phyloP scores from a whole-genome alignment of 2,888 invertebrate species.

The Drosophila fungiperda region DNA sequence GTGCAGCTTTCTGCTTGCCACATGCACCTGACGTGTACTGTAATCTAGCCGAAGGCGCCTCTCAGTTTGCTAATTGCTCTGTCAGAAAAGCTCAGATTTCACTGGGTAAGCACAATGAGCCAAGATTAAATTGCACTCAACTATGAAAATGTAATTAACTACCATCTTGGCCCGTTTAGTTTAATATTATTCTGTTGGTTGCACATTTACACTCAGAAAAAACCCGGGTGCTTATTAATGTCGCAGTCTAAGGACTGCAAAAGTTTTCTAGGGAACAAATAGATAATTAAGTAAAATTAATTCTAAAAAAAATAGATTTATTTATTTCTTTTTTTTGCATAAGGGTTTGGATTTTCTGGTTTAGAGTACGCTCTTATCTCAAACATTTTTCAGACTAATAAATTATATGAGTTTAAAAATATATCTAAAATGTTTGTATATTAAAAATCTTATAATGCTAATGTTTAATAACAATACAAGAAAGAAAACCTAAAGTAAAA shows the following conservation, averaged over 20 bases:
- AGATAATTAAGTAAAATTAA: background rate
- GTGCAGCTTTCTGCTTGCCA: background rate
- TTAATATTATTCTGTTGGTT: slow-evolving; percentile 25
- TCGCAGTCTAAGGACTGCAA: background rate
- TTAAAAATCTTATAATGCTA: background rate
- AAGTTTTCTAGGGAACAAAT: background rate
- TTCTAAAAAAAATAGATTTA: background rate
- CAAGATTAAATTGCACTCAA: slow-evolving; percentile 45
- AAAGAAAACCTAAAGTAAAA: background rate
- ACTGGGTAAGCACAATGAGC: slow-evolving; percentile 21
- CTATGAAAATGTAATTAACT: slow-evolving; percentile 48
- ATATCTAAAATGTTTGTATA: background rate
- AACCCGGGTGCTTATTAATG: background rate
- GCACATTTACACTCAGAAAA: slow-evolving; percentile 8
- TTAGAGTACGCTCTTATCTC: background rate
- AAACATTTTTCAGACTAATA: too few relatives aligned
- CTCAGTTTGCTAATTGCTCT: background rate
- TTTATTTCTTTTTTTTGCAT: background rate
- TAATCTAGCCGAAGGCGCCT: background rate
- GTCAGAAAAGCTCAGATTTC: slow-evolving; percentile 7
- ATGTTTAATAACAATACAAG: background rate
- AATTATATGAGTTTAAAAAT: too few relatives aligned
- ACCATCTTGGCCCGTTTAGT: slow-evolving; percentile 3
- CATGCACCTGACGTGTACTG: background rate
- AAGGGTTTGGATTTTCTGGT: background rate